phyloP scores from a whole-genome alignment of 2,113 vertebrate species.

The Perca schrenkii region DNA sequence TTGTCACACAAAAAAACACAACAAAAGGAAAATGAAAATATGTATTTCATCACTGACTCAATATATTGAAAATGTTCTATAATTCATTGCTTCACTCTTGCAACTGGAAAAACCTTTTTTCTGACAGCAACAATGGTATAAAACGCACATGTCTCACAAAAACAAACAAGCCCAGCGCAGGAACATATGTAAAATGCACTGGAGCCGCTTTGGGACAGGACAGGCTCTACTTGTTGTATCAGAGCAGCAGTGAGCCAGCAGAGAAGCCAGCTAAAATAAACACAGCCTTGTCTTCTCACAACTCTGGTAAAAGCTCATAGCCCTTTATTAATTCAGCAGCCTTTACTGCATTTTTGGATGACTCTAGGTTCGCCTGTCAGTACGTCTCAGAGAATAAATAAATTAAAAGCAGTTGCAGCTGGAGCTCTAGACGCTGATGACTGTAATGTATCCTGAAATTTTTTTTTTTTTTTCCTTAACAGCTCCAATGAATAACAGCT shows the following conservation, averaged over 20 bases:
- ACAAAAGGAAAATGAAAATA: slow-evolving; percentile 18
- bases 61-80: slow-evolving; percentile 36
- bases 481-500: not conserved
- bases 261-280: slow-evolving; percentile 62
- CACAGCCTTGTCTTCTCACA: slow-evolving; percentile 63
- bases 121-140: slow-evolving; percentile 48
- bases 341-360: slow-evolving; percentile 63
- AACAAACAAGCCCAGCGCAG: slow-evolving; percentile 59
- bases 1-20: not conserved
- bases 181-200: slow-evolving; percentile 65
- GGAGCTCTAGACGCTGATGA: slow-evolving; percentile 34
- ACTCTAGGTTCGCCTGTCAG: slow-evolving; percentile 61
- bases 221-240: slow-evolving; percentile 54
- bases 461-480: slow-evolving; percentile 30
- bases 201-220: slow-evolving; percentile 30
- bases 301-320: slow-evolving; percentile 68
- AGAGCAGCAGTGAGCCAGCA: slow-evolving; percentile 35
- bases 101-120: slow-evolving; percentile 26
- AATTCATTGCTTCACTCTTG: slow-evolving; percentile 44
- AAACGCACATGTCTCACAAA: slow-evolving; percentile 49
- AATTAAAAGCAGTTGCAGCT: slow-evolving; percentile 51
- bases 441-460: slow-evolving; percentile 17
- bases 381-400: slow-evolving; percentile 65
- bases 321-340: slow-evolving; percentile 73
- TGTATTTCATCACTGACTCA: slow-evolving; percentile 26